phyloP scores from a whole-genome alignment of 2,888 invertebrate genomes.

The Notodonta dromedarius region DNA sequence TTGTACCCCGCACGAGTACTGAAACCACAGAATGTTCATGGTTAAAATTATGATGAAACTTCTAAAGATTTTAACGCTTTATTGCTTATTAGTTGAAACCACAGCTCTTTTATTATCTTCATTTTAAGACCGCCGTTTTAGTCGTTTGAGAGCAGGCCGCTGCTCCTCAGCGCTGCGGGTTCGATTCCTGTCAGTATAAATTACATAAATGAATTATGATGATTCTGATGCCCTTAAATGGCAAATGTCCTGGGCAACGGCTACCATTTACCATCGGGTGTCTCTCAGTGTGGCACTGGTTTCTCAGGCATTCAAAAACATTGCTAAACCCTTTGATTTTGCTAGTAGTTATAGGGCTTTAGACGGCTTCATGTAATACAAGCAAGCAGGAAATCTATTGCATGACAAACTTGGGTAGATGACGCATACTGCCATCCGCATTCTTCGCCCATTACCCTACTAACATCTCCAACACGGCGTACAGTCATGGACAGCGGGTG shows the following conservation, averaged over 20 bases:
- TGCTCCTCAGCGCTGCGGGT: too few species aligned
- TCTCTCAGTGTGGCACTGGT: too few species aligned
- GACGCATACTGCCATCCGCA: background rate
- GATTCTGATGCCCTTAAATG: too few species aligned
- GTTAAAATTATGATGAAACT: conserved; percentile 21
- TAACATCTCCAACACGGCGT: conserved; percentile 9
- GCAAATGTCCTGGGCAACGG: too few species aligned
- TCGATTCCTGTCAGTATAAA: too few species aligned
- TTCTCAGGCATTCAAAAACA: too few species aligned
- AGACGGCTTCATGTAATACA: too few species aligned
- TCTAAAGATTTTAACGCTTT: background rate
- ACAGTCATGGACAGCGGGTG: conserved; percentile 46
- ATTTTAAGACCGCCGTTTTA: background rate
- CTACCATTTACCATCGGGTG: too few species aligned
- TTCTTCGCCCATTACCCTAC: conserved; percentile 2
- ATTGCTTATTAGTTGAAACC: background rate
- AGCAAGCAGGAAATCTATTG: background rate
- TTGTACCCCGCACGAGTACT: conserved; percentile 31
- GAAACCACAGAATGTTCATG: conserved; percentile 15
- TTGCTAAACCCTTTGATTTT: too few species aligned
- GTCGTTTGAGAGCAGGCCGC: too few species aligned
- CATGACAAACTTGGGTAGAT: background rate
- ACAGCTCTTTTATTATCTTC: background rate
- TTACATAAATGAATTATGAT: too few species aligned
- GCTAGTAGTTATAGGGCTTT: too few species aligned